A percentile compares a stretch with the other conserved stretches of the same genome.
phyloP scores from a whole-genome alignment of 2,888 invertebrate genomes.

The Amphimallon solstitiale region DNA sequence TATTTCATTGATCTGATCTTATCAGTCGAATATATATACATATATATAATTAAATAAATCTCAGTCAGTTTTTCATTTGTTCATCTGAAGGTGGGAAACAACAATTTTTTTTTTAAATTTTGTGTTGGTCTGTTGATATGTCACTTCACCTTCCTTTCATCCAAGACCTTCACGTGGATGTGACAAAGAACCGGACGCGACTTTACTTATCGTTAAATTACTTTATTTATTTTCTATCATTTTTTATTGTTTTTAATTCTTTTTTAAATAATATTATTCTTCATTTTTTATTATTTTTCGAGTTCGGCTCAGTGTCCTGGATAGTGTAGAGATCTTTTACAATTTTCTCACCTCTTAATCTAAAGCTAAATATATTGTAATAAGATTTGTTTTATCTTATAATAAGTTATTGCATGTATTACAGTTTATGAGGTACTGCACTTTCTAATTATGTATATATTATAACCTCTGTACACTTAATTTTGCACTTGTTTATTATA shows the following conservation, averaged over 20 bases:
- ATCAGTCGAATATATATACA: slow-evolving; percentile 52
- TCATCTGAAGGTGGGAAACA: slow-evolving; percentile 45
- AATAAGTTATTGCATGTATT: slow-evolving; percentile 68
- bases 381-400: slow-evolving; percentile 65
- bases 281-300: slow-evolving; percentile 49
- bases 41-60: slow-evolving; percentile 36
- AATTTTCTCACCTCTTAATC: slow-evolving; percentile 64
- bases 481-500: slow-evolving; percentile 63
- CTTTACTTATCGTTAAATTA: too few species aligned
- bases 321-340: slow-evolving; percentile 54
- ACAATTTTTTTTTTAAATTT: slow-evolving; percentile 36
- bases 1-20: slow-evolving; percentile 53
- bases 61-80: slow-evolving; percentile 48
- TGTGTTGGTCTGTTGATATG: slow-evolving; percentile 60
- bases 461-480: slow-evolving; percentile 65
- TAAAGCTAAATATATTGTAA: slow-evolving; percentile 65
- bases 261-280: slow-evolving; percentile 34
- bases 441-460: slow-evolving; percentile 63
- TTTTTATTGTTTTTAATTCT: background rate
- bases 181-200: slow-evolving; percentile 34
- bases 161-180: slow-evolving; percentile 35
- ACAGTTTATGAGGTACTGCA: slow-evolving; percentile 67
- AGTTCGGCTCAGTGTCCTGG: slow-evolving; percentile 34
- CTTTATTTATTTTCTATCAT: background rate
- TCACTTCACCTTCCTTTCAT: slow-evolving; percentile 52